Evolutionary conservation across 2,113 vertebrate species (phyloP), one percentile per base, ranked within the genome.

Genomic region (Vicugna pacos): DNA sequence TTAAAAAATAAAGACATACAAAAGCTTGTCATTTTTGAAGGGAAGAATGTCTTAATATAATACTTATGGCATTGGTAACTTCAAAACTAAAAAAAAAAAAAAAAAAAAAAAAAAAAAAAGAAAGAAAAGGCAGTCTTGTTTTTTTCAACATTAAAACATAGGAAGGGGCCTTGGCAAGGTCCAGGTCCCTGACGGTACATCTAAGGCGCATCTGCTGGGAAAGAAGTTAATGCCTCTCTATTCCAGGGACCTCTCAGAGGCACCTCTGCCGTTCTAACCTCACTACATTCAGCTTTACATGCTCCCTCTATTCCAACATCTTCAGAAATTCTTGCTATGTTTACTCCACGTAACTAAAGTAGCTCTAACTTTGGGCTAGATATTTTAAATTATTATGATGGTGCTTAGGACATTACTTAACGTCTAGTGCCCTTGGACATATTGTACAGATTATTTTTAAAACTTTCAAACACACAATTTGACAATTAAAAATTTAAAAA

Each of bases 81-180:
- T 20, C 19, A 91, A 75, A 42, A 28, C 22, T 79, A 4, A 24
- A 46, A 81, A 48, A 79, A 84, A 56, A 16, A 1, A 54, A 35
- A 50, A 69, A 58, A 30, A 15, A 10, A 38, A 82, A 15, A 26
- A 48, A 79, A 84, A 56, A 16, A 1, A 54, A 35, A 50, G 64
- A 58, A 32, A 15, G 12, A 38, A 82, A 15, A 26, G n/a, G 16
- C 7, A 26, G 24, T 56, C 4, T 32, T 46, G 32, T 46, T 92
- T 94, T 65, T 82, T 92, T 85, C 64, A 91, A 92, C 24, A 69
- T 52, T 70, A 89, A 92, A 92, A 93, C 28, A 28, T 4, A 91
- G 17, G 19, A 58, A 89, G 30, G 7, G 28, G 32, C 7, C 10
- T 50, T 72, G 26, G 7, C 76, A 75, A 84, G 32, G 86, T 13